These are phyloP conservation scores for Mormyrus lacerda DNA, from an alignment of 2,113 vertebrate genomes.

Conservation along the genomic window DNA sequence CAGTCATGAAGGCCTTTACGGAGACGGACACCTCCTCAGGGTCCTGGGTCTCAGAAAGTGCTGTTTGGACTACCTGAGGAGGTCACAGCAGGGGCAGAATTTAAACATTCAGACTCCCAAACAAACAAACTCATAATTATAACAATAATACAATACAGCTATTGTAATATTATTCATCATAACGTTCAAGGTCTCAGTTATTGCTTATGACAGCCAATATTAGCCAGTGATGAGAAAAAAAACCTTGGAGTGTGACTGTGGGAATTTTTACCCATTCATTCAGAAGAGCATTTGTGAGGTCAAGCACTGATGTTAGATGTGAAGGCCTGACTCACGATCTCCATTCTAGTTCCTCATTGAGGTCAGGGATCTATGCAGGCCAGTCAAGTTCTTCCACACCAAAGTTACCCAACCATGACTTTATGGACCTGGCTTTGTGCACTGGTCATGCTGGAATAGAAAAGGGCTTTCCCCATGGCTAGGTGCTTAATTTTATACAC, in stretches of 20 bases:
- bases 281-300: neutral
- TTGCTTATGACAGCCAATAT: neutral
- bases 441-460: neutral
- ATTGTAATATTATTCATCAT: neutral
- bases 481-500: neutral
- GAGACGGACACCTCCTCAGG: conserved; percentile 86
- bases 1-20: conserved; percentile 89
- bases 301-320: neutral
- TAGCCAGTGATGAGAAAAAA: neutral
- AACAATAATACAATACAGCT: neutral
- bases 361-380: neutral
- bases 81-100: neutral
- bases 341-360: neutral
- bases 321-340: neutral
- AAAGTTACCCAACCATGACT: neutral
- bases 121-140: neutral
- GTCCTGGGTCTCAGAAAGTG: conserved; percentile 84
- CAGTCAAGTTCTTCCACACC: neutral
- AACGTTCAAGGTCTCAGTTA: neutral
- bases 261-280: neutral
- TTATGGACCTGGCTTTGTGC: neutral
- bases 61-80: conserved; percentile 82
- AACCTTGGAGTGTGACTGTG: neutral
- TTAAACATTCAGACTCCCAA: neutral
- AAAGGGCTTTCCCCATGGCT: neutral